A percentile compares a stretch with the other conserved stretches of the same genome.
These are phyloP conservation scores for Bembecia ichneumoniformis DNA, from an alignment of 2,888 invertebrate genomes.

Conservation along the genomic window DNA sequence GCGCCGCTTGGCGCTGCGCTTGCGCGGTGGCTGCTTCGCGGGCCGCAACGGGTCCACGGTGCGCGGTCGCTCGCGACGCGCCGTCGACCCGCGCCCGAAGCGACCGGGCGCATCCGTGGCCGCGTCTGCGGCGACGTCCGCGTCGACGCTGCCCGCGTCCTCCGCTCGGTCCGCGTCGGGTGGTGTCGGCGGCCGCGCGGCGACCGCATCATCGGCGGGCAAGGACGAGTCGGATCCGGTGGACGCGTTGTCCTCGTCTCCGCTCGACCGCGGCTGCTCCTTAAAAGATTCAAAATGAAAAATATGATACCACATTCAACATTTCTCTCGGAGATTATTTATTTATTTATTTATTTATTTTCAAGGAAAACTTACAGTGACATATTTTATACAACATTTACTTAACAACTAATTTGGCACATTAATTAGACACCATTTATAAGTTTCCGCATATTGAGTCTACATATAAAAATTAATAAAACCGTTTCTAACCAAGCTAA, in stretches of 20 bases:
- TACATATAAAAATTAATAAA: too few species aligned
- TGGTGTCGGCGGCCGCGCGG: slow-evolving; percentile 1
- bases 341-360: too few species aligned
- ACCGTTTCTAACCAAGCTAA: too few species aligned
- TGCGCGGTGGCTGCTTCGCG: slow-evolving; percentile 5
- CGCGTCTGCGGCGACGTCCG: not conserved
- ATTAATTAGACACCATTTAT: too few species aligned
- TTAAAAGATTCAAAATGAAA: too few species aligned
- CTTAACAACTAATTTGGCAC: too few species aligned
- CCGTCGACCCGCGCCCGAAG: not conserved
- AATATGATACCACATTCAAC: too few species aligned
- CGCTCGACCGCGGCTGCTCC: slow-evolving; percentile 19
- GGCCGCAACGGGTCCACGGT: not conserved
- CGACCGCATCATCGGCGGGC: slow-evolving; percentile 17
- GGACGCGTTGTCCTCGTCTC: slow-evolving; percentile 27
- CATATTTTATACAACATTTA: too few species aligned
- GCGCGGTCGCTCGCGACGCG: not conserved
- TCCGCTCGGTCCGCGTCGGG: slow-evolving; percentile 11
- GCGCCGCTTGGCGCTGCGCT: not conserved
- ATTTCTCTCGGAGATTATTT: too few species aligned
- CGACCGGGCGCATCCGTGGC: too few species aligned
- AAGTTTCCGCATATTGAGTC: too few species aligned
- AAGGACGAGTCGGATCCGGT: slow-evolving; percentile 28
- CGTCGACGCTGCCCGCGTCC: slow-evolving; percentile 5
- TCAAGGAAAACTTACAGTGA: too few species aligned